A percentile compares a stretch with the other conserved stretches of the same genome.
phyloP scores from a whole-genome alignment of 2,113 vertebrate genomes.

The Sciurus niger region DNA sequence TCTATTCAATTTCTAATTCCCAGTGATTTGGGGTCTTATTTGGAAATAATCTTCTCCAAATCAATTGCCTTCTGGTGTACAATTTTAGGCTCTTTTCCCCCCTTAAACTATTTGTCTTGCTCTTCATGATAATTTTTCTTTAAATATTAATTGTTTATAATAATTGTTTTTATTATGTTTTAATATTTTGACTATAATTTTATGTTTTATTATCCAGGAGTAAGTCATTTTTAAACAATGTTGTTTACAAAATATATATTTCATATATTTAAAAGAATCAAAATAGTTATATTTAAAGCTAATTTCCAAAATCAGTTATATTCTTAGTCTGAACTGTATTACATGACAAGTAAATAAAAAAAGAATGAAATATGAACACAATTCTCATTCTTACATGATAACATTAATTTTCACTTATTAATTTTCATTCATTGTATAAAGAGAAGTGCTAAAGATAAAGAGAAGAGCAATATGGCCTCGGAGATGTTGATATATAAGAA shows the following conservation, averaged over 20 bases:
- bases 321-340: neutral
- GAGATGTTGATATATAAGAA: neutral
- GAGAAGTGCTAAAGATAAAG: neutral
- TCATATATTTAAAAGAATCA: neutral
- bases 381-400: neutral
- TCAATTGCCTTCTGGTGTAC: neutral
- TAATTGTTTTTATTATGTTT: neutral
- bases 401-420: neutral
- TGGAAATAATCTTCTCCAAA: constrained; percentile 32
- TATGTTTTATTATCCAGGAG: neutral
- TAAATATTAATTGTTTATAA: neutral
- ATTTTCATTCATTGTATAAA: no score
- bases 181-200: neutral
- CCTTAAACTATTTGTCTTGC: neutral
- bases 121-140: neutral
- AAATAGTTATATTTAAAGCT: neutral
- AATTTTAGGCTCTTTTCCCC: neutral
- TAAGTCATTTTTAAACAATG: neutral
- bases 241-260: neutral
- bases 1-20: constrained; percentile 28
- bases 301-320: neutral
- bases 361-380: neutral
- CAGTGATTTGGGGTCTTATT: neutral
- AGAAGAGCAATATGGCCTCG: neutral
- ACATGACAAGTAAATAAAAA: neutral